Base-by-base conservation (phyloP, 1,140 invertebrate species). In the Pollicipes pollicipes region DNA sequence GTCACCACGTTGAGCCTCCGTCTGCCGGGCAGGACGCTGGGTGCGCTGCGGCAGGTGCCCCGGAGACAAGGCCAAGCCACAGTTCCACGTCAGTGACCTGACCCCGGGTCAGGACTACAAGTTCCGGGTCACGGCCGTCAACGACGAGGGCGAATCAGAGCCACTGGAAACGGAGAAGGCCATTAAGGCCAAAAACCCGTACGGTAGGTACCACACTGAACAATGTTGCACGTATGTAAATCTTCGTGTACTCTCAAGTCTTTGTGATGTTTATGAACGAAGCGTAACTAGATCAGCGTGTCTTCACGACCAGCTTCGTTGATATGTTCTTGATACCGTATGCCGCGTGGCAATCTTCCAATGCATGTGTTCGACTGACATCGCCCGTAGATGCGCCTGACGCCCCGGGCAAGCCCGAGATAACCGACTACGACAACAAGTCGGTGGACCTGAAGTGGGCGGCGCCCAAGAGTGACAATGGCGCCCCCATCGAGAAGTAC, bases 141-240 rank as follows among this genome's bases (percentile, higher is more conserved):
- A 98, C 78, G 90, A 92, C 74, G 93, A 98, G 81, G 96, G 96
- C 37, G 91, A 95, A 76, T 96, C 94, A 10, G 94, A 97, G 74
- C 95, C 94, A 10, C 81, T 99, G 31, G 88, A 88, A 66, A 90
- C 93, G 37, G 87, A 91, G 32, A 86, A 86, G 31, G 85, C 89
- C 30, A 89, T 90, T 45, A 81, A 95, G 27, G 96, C 96, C 70
- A 98, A 97, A 82, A 96, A 99, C 88, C 95, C 96, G 68, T 99
- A 88, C 79, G 94, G 93, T 90, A 84, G 85, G 83, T 80, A 72
- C n/a, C n/a, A n/a, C n/a, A n/a, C n/a, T n/a, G 72, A 21, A 13
- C 35, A 67, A 28, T 67, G 24, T 66, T 27, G 27, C 63, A 63
- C 28, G 21, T 26, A 31, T 66, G 70, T 13, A 17, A 73, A 17